phyloP scores from a whole-genome alignment of 1,140 invertebrate genomes.

The Euglossa dilemma region DNA sequence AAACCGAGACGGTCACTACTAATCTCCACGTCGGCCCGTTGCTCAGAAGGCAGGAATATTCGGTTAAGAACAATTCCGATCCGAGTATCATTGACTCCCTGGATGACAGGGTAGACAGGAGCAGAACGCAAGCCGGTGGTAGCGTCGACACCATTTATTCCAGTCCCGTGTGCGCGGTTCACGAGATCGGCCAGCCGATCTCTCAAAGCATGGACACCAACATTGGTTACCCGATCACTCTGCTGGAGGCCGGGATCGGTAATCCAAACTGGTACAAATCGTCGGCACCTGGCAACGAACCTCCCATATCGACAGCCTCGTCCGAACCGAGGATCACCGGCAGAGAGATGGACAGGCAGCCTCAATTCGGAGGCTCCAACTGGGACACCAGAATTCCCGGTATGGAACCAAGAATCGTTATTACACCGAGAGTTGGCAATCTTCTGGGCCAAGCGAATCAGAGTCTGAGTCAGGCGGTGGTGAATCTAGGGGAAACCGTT shows the following conservation, averaged over 20 bases:
- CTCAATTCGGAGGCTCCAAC: conserved; percentile 25
- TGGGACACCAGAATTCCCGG: conserved; percentile 44
- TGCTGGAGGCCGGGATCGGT: conserved; percentile 59
- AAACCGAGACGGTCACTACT: conserved; percentile 73
- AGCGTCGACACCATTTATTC: conserved; percentile 61
- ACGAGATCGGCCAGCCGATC: conserved; percentile 47
- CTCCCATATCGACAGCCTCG: conserved; percentile 22
- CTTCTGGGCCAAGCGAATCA: conserved; percentile 60
- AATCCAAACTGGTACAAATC: conserved; percentile 75
- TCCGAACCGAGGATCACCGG: conserved; percentile 55
- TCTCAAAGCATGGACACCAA: conserved; percentile 60
- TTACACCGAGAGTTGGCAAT: conserved; percentile 68
- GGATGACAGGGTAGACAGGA: conserved; percentile 58
- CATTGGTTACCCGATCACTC: conserved; percentile 48
- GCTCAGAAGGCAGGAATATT: conserved; percentile 68
- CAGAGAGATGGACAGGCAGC: conserved; percentile 11
- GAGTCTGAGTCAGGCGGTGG: conserved; percentile 24
- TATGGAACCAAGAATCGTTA: conserved; percentile 59
- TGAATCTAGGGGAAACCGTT: neutral
- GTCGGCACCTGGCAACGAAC: conserved; percentile 22
- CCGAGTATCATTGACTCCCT: conserved; percentile 71
- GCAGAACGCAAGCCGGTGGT: conserved; percentile 35
- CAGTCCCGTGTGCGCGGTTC: conserved; percentile 70
- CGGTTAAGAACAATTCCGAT: conserved; percentile 66
- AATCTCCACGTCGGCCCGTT: conserved; percentile 78